Evolutionary conservation across 2,113 vertebrate species (phyloP), one percentile per base, ranked within the genome.

Genomic region (Orycteropus afer): DNA sequence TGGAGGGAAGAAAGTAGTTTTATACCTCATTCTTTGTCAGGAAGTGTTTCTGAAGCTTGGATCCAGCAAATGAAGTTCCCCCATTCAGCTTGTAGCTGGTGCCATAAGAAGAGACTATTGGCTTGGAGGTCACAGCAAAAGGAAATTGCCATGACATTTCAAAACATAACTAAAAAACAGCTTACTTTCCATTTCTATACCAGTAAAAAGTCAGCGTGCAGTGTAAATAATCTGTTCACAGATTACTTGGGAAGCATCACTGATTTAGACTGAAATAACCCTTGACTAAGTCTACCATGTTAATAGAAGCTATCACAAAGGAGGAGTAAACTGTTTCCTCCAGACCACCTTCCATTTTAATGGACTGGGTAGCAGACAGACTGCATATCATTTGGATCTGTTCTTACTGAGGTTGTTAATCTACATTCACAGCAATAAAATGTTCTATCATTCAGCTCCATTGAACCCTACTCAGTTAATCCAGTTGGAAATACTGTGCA

Each of bases 361-460:
- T 27, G 20, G 40, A 32, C 10, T 63, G 2, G 32, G 13, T 67
- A 10, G 32, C 40, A 57, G 18, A 59, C 6, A 53, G 13, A 69
- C 18, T 47, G n/a, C 14, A 14, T 42, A 32, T 51, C 4, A 45
- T 51, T 59, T 22, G 5, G 22, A 77, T 18, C 65, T 59, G 11
- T 51, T 84, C 51, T 81, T 37, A 53, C n/a, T 53, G 23, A 74
- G 10, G 32, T 42, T 2, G 4, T 69, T 90, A 91, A 84, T 73
- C 55, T 74, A 65, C 32, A 79, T 51, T 73, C 27, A 69, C 32
- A 84, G 57, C 81, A 86, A 77, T 76, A 40, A 79, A 81, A 29
- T 29, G 29, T 32, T 53, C 51, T 71, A 18, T n/a, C 32, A 34
- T 61, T 71, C 42, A 55, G 61, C 61, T 89, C 59, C 76, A 40